Evolutionary conservation across 1,140 invertebrate species (phyloP).

Genomic region (Pogonognathellus flavescens): DNA sequence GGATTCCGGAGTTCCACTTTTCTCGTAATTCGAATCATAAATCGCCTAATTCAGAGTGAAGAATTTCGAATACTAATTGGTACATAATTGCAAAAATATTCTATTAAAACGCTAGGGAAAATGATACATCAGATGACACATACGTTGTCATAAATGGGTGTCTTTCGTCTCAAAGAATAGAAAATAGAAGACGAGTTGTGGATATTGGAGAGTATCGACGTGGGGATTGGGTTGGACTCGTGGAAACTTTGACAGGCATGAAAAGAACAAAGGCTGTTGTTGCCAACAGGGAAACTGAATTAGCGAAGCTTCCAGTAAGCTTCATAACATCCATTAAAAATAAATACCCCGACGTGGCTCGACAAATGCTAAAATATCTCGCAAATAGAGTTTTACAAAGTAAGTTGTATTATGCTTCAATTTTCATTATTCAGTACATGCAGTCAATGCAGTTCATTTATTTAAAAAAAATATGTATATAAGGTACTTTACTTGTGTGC

Average conservation of each 20-base stretch:
- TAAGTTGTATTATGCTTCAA: not conserved
- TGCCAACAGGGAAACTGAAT: not conserved
- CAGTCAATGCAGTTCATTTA: too few relatives aligned
- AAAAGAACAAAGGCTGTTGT: not conserved
- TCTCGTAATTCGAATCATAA: not conserved
- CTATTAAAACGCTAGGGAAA: not conserved
- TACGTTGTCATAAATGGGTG: conserved; percentile 15
- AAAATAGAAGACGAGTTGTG: not conserved
- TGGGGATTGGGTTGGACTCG: conserved; percentile 17
- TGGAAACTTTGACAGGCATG: conserved; percentile 1
- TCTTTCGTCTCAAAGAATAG: not conserved
- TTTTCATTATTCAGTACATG: too few relatives aligned
- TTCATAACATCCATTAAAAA: not conserved
- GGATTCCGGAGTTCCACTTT: conserved; percentile 14
- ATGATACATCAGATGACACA: not conserved
- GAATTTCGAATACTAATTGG: too few relatives aligned
- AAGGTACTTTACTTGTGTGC: too few relatives aligned
- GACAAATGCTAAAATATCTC: not conserved
- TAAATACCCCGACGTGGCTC: not conserved
- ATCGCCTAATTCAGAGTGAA: not conserved
- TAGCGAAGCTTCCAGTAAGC: conserved; percentile 10
- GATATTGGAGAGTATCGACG: not conserved
- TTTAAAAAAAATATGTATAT: too few relatives aligned
- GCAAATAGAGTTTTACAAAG: not conserved
- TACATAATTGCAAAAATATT: too few relatives aligned